A percentile compares a stretch with the other conserved stretches of the same genome.
These are phyloP conservation scores for Oncopeltus fasciatus DNA, from an alignment of 1,140 invertebrate species.

Conservation along the genomic window DNA sequence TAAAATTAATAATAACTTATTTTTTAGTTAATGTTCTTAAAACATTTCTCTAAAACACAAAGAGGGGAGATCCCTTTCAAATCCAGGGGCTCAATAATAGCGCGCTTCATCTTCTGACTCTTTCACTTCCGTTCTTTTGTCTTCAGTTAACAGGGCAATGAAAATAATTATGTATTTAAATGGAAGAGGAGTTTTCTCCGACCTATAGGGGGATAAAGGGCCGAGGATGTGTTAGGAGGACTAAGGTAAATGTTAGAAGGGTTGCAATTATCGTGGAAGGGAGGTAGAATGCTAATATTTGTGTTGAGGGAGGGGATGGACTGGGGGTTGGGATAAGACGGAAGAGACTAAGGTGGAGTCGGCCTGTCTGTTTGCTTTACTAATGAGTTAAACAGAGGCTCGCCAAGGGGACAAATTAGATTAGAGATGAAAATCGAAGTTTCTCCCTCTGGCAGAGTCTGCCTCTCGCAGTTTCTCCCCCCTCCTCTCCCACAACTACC, in stretches of 20 bases:
- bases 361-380: neutral
- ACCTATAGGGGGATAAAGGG: too few species aligned
- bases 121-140: too few species aligned
- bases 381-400: constrained; percentile 12
- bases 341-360: neutral
- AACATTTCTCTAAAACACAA: too few species aligned
- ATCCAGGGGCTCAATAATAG: too few species aligned
- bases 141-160: too few species aligned
- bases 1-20: too few species aligned
- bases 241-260: constrained; percentile 7
- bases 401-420: constrained; percentile 11
- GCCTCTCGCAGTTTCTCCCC: neutral
- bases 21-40: too few species aligned
- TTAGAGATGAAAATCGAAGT: constrained; percentile 12
- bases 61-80: too few species aligned
- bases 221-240: neutral
- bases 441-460: neutral
- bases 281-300: constrained; percentile 9
- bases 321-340: neutral
- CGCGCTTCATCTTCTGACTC: too few species aligned
- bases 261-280: constrained; percentile 5
- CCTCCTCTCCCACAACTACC: neutral
- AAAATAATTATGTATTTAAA: too few species aligned
- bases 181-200: too few species aligned
- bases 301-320: neutral